Base-by-base conservation (phyloP, 2,113 vertebrate genomes). In the Danionella cerebrum region DNA sequence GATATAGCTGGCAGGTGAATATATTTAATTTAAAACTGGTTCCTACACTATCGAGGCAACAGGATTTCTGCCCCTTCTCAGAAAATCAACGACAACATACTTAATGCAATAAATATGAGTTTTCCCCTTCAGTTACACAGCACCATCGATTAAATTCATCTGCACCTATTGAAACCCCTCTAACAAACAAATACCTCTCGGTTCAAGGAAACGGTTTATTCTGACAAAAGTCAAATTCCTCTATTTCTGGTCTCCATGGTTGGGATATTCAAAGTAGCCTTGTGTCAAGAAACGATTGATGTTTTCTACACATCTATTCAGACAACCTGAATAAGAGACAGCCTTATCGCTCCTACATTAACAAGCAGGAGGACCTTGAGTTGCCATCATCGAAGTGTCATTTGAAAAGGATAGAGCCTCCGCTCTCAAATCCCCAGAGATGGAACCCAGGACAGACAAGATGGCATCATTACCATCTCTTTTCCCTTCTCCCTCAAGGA, bases 301-400 rank as follows among this genome's bases (percentile, higher is more conserved):
- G 39, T 13, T 29, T 45, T 6, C 14, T 16, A 45, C 31, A 13
- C 25, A 60, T 11, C 58, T 33, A 31, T 60, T 45, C 39, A 60
- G 24, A 60, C 14, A 24, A 54, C 45, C 41, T 18, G 21, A 68
- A 67, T 60, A 16, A 44, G 39, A 60, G 47, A 42, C 9, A 5
- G 24, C 9, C 14, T 42, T 39, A 47, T 42, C 36, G 44, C 35
- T 60, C 24, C 3, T 50, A 11, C 8, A 33, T 51, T 52, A 47
- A 51, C 53, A 31, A 55, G 36, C 48, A 50, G 5, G 18, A 48
- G 12, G 55, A 41, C 67, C 51, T 27, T 5, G 58, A 22, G 42
- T 57, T 47, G 24, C 67, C 63, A 67, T 75, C 69, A 71, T 5
- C 42, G 22, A 70, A 18, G 16, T 60, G 45, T 57, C 58, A 51